Conservation (phyloP, 2,797 vertebrate species). For the Pseudochirops cupreus region DNA sequence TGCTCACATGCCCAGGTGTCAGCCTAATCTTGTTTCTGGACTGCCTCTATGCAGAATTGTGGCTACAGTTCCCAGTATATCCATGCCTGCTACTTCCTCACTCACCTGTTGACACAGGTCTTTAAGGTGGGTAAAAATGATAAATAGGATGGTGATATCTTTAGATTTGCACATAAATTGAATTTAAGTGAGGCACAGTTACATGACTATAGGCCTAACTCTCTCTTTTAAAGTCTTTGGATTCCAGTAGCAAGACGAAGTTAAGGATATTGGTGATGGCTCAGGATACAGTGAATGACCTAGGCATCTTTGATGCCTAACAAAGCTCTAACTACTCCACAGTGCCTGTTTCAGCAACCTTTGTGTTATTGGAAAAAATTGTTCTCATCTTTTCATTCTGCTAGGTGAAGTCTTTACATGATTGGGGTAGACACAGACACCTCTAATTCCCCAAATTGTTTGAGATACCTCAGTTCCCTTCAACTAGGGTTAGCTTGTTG, state of each 20-base stretch:
- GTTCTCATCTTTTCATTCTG: fast-evolving
- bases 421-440: neutral
- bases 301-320: neutral
- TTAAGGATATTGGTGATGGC: neutral
- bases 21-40: neutral
- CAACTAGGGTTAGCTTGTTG: neutral
- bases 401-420: neutral
- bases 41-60: neutral
- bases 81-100: neutral
- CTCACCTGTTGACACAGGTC: neutral
- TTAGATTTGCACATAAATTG: neutral
- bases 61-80: neutral
- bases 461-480: neutral
- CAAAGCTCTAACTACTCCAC: neutral
- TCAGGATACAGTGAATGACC: neutral
- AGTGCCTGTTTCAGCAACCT: neutral
- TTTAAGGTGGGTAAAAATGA: neutral
- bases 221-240: neutral
- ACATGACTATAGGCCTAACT: neutral
- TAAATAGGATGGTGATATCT: neutral
- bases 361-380: neutral
- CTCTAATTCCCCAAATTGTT: neutral
- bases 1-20: neutral
- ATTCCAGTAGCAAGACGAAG: neutral
- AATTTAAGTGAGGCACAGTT: neutral